Evolutionary conservation across 2,888 invertebrate genomes (phyloP), one percentile per base, ranked within the genome.

Genomic region (Nasonia oneida): DNA sequence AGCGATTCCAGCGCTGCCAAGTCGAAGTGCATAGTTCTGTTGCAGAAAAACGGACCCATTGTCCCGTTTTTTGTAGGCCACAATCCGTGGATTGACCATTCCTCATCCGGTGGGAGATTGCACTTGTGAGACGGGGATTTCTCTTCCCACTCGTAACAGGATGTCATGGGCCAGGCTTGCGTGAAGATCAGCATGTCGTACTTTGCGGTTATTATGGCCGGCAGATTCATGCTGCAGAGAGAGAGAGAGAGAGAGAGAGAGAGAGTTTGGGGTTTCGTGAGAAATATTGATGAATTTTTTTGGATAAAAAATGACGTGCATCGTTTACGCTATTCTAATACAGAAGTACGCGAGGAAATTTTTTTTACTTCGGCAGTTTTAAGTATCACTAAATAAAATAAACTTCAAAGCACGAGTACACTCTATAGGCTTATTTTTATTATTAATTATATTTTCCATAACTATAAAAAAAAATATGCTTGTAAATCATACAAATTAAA

Each of bases 181-280:
- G 97, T 97, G 91, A 97, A 98, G 86, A 98, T 95, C 10, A 98
- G 90, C 71, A 96, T 93, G 91, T 98, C 97, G 95, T 97, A 97
- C 15, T 95, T 42, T 2, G 73, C 64, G 23, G n/a, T 64, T n/a
- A 23, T 23, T 61, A 23, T 2, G n/a, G 23, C 8, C 61, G 61
- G 61, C 23, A 61, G 23, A 23, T 23, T 61, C 23, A 15, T 61
- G 23, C 61, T 61, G 53, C 1, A 5, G 23, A 23, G 8, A 29
- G 29, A 29, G 1, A 29, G 29, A 29, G n/a, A n/a, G n/a, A n/a
- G 1, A 29, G 29, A 29, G 29, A 29, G 29, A 61, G 10, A 53
- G 53, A 0, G 18, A 53, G 53, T 37, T 37, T 37, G 53, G 18
- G 14, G 10, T 53, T 18, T 18, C 15, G 14, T 14, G 18, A 18